Evolutionary conservation across 2,113 vertebrate genomes (phyloP), one percentile per base, ranked within the genome.

Genomic region (Setophaga coronata): DNA sequence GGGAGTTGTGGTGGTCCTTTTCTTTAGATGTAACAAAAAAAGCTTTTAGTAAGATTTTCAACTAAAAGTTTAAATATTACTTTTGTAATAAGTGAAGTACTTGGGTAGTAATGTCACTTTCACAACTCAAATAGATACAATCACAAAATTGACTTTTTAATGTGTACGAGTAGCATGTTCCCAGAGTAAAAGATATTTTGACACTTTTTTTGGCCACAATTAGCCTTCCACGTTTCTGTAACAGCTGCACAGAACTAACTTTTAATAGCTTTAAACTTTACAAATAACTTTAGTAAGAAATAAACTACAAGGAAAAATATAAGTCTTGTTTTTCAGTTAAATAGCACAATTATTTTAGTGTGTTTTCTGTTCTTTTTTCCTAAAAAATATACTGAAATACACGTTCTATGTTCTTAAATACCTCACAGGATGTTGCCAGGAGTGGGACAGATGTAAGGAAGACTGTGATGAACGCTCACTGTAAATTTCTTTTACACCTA

Each of bases 121-220:
- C 57, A 79, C 21, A 33, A 80, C 19, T 45, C 6, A 24, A 38
- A 42, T 26, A 34, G 38, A 7, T 66, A 31, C n/a, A 16, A 71
- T 15, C 12, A 36, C 20, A 71, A 67, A 74, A 8, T 26, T 31
- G 0, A 3, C 1, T 60, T 72, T 36, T 64, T 5, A 23, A 13
- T 18, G 4, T 18, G 19, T 26, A 67, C 0, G 14, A 12, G 19
- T 19, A 47, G 6, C 10, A 58, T 9, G 0, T 18, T 20, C 40
- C 9, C 40, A 62, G 18, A 83, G 9, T 48, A 94, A 94, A 94
- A 85, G 12, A 6, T 70, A 18, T 53, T 56, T 34, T 64, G 29
- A 65, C 16, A 10, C 3, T 4, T 1, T 0, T 0, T 79, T 90
- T 77, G 77, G 5, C 12, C 9, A 40, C 8, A 13, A 14, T 43